Conservation (phyloP, 2,888 invertebrate species). For the Plagiodera versicolora region DNA sequence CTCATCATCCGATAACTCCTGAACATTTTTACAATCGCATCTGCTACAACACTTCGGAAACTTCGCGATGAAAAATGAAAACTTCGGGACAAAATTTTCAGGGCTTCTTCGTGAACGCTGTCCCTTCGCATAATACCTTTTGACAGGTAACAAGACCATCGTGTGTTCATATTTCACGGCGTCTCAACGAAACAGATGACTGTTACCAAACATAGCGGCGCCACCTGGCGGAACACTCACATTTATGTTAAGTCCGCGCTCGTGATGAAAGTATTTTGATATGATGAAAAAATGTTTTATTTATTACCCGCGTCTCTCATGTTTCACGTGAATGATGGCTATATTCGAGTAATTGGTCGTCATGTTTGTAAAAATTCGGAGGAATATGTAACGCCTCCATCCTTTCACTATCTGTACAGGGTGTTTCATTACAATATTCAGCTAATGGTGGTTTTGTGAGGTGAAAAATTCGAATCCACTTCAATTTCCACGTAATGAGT, state of each 20-base stretch:
- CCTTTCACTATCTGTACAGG: no score
- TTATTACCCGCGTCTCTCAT: not conserved
- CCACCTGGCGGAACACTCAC: not conserved
- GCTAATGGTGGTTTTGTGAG: no score
- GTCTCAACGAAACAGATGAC: not conserved
- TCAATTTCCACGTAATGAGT: no score
- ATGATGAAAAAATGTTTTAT: not conserved
- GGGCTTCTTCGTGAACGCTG: not conserved
- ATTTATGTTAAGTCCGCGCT: not conserved
- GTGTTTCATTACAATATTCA: no score
- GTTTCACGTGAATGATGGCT: not conserved
- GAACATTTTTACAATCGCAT: no score
- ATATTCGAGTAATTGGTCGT: not conserved
- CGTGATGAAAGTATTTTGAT: not conserved
- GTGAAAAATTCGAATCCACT: no score
- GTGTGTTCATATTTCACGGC: not conserved
- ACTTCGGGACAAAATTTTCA: not conserved
- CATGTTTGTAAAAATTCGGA: no score
- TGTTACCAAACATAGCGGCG: not conserved
- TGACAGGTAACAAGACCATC: not conserved
- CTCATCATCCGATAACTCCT: no score
- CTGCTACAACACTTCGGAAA: no score
- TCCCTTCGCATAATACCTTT: not conserved
- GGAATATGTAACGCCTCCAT: no score
- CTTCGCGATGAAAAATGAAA: not conserved